A percentile compares a stretch with the other conserved stretches of the same genome.
These are phyloP conservation scores for Amiota communis DNA, from an alignment of 2,888 invertebrate genomes.

Conservation along the genomic window DNA sequence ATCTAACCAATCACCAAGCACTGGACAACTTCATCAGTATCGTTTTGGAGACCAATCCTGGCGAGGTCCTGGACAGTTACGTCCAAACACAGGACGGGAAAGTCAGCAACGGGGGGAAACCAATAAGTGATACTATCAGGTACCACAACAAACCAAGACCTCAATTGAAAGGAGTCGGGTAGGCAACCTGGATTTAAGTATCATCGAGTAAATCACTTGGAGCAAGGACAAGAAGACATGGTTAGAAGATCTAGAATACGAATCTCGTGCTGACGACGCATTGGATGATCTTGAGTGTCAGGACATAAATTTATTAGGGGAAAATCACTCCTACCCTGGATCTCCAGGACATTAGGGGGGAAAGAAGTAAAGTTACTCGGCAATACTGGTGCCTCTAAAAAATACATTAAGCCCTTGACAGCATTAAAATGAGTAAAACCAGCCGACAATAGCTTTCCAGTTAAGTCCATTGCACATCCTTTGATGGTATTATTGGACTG, in stretches of 20 bases:
- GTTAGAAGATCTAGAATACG: background rate
- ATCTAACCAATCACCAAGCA: no score
- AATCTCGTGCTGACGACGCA: no score
- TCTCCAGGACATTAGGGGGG: constrained; percentile 27
- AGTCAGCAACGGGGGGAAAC: no score
- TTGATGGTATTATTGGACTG: constrained; percentile 41
- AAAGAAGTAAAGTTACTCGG: constrained; percentile 29
- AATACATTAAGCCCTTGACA: constrained; percentile 29
- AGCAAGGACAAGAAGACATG: background rate
- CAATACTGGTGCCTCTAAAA: constrained; percentile 36
- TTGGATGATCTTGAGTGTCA: background rate
- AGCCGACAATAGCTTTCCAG: constrained; percentile 22
- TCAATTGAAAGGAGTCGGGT: no score
- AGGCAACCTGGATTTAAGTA: background rate
- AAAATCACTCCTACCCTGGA: constrained; percentile 32
- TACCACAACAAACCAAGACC: no score
- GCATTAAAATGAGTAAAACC: constrained; percentile 16
- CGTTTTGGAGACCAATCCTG: no score
- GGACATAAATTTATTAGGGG: constrained; percentile 32
- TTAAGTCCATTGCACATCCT: constrained; percentile 35
- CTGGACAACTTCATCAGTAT: background rate
- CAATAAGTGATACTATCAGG: no score
- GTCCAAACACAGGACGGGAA: no score
- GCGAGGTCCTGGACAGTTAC: no score
- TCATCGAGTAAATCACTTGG: constrained; percentile 23